These are phyloP conservation scores for Notodonta ziczac DNA, from an alignment of 2,888 invertebrate genomes.

Conservation along the genomic window DNA sequence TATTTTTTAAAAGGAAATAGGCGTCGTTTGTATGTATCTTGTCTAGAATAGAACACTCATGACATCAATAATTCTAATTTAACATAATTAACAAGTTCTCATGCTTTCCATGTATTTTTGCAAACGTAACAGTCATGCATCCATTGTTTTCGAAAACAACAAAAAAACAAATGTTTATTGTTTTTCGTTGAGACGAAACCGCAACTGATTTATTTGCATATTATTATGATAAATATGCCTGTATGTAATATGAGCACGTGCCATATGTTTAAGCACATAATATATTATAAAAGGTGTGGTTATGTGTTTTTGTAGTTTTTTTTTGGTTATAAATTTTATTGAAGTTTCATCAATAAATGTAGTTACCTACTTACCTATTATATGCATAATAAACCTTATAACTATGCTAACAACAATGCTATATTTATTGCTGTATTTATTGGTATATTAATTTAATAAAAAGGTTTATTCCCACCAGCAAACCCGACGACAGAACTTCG, in stretches of 20 bases:
- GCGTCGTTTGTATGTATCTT: background rate
- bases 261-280: slow-evolving; percentile 7
- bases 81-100: slow-evolving; percentile 7
- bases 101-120: slow-evolving; percentile 1
- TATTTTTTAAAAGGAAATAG: background rate
- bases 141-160: slow-evolving; percentile 39
- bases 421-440: too few species aligned
- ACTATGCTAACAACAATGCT: too few species aligned
- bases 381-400: too few species aligned
- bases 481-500: too few species aligned
- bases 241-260: slow-evolving; percentile 11
- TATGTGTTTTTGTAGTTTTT: too few species aligned
- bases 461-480: too few species aligned
- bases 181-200: slow-evolving; percentile 35
- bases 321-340: too few species aligned
- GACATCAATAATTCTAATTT: background rate
- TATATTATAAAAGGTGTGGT: background rate
- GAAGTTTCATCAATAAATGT: too few species aligned
- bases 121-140: slow-evolving; percentile 4
- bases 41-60: background rate
- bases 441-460: too few species aligned
- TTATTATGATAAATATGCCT: slow-evolving; percentile 27
- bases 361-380: too few species aligned
- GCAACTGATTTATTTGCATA: slow-evolving; percentile 30
- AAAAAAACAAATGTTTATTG: slow-evolving; percentile 14